Evolutionary conservation across 2,888 invertebrate species (phyloP).

Genomic region (Miltochrista miniata): DNA sequence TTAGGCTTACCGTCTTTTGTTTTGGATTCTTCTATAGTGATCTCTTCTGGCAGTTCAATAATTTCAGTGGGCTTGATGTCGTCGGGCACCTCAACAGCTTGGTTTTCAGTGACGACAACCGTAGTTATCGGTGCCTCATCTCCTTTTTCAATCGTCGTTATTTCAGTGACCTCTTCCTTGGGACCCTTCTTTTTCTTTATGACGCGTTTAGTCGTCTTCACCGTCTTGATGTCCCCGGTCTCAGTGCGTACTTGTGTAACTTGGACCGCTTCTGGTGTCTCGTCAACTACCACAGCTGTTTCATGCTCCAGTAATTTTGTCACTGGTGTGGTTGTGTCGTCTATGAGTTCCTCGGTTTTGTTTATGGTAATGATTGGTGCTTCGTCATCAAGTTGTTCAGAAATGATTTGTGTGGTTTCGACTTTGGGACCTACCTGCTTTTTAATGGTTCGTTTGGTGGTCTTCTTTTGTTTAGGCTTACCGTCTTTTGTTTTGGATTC

Average conservation of each 20-base stretch:
- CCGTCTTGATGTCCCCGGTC: conserved; percentile 43
- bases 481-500: neutral
- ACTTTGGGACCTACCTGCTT: conserved; percentile 37
- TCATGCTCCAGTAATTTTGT: conserved; percentile 28
- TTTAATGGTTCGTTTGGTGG: conserved; percentile 22
- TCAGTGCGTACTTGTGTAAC: conserved; percentile 30
- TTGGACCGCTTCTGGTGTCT: conserved; percentile 24
- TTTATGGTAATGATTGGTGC: conserved; percentile 31
- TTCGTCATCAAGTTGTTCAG: conserved; percentile 33
- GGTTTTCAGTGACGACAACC: conserved; percentile 25
- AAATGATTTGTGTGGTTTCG: conserved; percentile 43
- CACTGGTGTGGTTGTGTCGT: conserved; percentile 32
- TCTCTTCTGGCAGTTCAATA: conserved; percentile 3
- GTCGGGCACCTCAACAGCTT: neutral
- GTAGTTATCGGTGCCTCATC: conserved; percentile 41
- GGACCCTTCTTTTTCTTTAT: conserved; percentile 39
- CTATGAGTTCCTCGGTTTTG: conserved; percentile 44
- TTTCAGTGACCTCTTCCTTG: conserved; percentile 38
- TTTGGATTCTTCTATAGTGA: neutral
- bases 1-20: conserved; percentile 2
- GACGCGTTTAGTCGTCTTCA: conserved; percentile 44
- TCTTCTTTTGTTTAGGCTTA: conserved; percentile 4
- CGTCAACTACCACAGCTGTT: conserved; percentile 41
- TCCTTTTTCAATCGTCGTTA: conserved; percentile 34
- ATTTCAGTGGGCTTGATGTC: neutral